Percentiles rank a stretch among this genome's conserved stretches.
Evolutionary conservation across 2,888 invertebrate genomes (phyloP).

Genomic region (Cephalotes varians): DNA sequence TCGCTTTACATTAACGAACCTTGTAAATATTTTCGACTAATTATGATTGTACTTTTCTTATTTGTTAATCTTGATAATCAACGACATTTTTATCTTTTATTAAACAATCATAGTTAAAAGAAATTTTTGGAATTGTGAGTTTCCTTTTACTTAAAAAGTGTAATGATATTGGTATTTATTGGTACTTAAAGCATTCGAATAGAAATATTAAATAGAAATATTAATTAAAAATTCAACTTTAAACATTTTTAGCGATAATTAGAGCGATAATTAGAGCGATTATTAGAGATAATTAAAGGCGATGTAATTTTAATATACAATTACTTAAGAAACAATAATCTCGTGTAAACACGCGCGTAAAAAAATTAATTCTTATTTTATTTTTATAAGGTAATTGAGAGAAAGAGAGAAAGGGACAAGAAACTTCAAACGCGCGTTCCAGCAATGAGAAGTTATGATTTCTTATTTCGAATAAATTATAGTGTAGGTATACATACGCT

Average conservation of each 20-base stretch:
- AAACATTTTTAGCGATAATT: not conserved
- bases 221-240: not conserved
- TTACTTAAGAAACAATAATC: not conserved
- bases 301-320: too few relatives aligned
- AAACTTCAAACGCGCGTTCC: not conserved
- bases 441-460: not conserved
- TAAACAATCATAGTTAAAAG: not conserved
- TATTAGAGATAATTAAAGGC: not conserved
- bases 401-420: not conserved
- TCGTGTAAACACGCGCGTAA: not conserved
- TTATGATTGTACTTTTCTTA: not conserved
- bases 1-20: not conserved
- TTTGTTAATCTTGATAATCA: not conserved
- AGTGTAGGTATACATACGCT: not conserved
- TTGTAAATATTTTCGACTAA: conserved; percentile 20
- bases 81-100: not conserved
- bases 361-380: not conserved
- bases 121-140: not conserved
- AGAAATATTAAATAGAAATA: not conserved
- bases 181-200: not conserved
- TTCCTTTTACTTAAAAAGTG: not conserved
- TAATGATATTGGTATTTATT: not conserved
- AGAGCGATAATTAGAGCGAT: not conserved
- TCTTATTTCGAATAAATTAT: not conserved
- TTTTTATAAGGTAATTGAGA: not conserved